Base-by-base conservation (phyloP, 1,140 invertebrate species). In the Tachypleus tridentatus region DNA sequence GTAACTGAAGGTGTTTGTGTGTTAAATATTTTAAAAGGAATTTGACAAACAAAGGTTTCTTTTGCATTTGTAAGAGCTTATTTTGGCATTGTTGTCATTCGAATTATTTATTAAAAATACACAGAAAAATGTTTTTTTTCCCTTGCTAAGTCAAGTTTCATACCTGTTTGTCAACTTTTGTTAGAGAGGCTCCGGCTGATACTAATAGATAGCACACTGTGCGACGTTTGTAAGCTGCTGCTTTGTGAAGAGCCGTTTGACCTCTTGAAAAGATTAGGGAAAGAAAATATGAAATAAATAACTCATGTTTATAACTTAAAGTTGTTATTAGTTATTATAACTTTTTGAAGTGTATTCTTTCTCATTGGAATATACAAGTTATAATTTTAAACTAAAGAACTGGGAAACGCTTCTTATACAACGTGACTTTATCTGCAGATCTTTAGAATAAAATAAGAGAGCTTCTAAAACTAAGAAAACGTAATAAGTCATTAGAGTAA, bases 231-330 rank as follows among this genome's bases (percentile, higher is more conserved):
- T 88, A 83, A 68, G 85, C 83, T 3, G 90, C 91, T 49, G 93
- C 93, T 76, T 92, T 90, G 75, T 96, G 93, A 61, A 97, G 78
- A 48, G 93, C 91, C 53, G 93, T 95, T 78, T 96, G 91, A 57
- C 91, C 91, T 73, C 91, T 91, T 29, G 29, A 29, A 29, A 29
- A 29, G 29, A 29, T 29, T 2, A 29, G 29, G 29, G 29, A 29
- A 29, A 29, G 29, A 29, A 76, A 48, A 49, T 59, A 7, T n/a
- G 8, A 59, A 57, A 57, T 11, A 8, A 10, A 57, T 57, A 54
- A 54, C 53, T 8, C 2, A 54, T 54, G n/a, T 54, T 8, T 54
- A 54, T 54, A 54, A 29, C 29, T 29, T 29, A 29, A 29, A 29
- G 29, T 29, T 54, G n/a, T 57, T 11, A 6, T 57, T 57, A 57